Base-by-base conservation (phyloP, 1,140 invertebrate genomes). In the Nasonia giraulti region DNA sequence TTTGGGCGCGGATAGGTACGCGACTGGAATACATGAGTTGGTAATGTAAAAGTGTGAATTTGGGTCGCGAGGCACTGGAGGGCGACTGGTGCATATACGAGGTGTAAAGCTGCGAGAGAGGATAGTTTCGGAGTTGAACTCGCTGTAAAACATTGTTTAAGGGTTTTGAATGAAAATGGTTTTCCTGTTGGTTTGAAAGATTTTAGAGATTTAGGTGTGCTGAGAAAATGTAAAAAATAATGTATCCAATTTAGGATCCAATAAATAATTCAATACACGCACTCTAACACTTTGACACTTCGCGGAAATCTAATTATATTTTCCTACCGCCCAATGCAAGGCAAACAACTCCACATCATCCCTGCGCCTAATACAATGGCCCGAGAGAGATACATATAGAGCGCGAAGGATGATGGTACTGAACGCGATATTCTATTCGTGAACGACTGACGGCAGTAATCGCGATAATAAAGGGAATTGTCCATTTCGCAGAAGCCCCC, bases 401-500 rank as follows among this genome's bases (percentile, higher is more conserved):
- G 17, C 37, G 17, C 44, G 17, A 14, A 78, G 17, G 11, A 84
- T 79, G 75, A 79, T 37, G 75, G 75, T 73, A 84, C n/a, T n/a
- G n/a, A n/a, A n/a, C n/a, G n/a, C n/a, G n/a, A n/a, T n/a, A n/a
- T n/a, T n/a, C n/a, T n/a, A n/a, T n/a, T n/a, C n/a, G n/a, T n/a
- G 20, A 62, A 69, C 66, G 50, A 75, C 50, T 79, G 69, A 44
- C 50, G 62, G 27, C 17, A 81, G 55, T 76, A 85, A 82, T 77
- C 80, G 47, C 62, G 37, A 79, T 78, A 86, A 83, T 78, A 81
- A 75, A 78, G 40, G 20, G 74, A 79, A 69, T 82, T 81, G 83
- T 78, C 44, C 76, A 79, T 74, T 86, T 83, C 81, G 75, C 83
- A 81, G 78, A 82, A 83, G 86, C 86, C 86, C 85, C 68, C 50